Percentiles rank a stretch among this genome's conserved stretches.
These are phyloP conservation scores for Drosophila eugracilis DNA, from an alignment of 1,140 invertebrate species.

Conservation along the genomic window DNA sequence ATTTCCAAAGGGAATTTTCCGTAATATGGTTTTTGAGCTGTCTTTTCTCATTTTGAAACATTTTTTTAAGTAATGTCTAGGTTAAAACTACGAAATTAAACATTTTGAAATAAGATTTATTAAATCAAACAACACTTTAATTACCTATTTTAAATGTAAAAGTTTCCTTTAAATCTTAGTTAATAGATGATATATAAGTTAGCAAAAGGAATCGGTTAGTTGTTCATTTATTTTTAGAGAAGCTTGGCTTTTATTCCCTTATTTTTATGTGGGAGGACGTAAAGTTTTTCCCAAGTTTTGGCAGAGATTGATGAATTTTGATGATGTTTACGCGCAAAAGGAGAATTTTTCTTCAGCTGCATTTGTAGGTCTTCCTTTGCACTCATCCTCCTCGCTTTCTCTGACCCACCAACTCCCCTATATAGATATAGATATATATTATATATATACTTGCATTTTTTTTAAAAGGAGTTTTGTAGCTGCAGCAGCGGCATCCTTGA, in stretches of 20 bases:
- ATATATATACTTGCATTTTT: neutral
- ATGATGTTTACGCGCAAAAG: conserved; percentile 82
- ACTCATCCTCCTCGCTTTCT: too few species aligned
- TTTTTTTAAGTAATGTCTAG: too few species aligned
- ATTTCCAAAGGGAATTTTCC: too few species aligned
- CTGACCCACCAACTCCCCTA: neutral
- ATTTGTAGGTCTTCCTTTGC: conserved; percentile 50
- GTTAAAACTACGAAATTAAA: too few species aligned
- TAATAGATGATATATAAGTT: neutral
- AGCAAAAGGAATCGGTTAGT: conserved; percentile 2
- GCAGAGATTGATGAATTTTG: conserved; percentile 85
- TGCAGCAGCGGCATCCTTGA: conserved; percentile 74
- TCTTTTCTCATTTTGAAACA: too few species aligned
- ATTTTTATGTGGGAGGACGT: neutral
- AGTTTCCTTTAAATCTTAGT: neutral
- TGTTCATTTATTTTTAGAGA: conserved; percentile 1
- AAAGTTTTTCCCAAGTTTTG: conserved; percentile 81
- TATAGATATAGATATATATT: too few species aligned
- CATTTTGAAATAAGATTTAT: too few species aligned
- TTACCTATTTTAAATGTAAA: neutral
- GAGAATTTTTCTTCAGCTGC: conserved; percentile 62
- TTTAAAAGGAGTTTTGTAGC: conserved; percentile 27
- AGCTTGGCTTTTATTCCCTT: neutral
- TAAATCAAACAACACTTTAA: neutral
- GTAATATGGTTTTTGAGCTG: too few species aligned